Percentiles rank a stretch among this genome's conserved stretches.
Conservation (phyloP, 2,888 invertebrate genomes). For the Branchipolynoe longqiensis region DNA sequence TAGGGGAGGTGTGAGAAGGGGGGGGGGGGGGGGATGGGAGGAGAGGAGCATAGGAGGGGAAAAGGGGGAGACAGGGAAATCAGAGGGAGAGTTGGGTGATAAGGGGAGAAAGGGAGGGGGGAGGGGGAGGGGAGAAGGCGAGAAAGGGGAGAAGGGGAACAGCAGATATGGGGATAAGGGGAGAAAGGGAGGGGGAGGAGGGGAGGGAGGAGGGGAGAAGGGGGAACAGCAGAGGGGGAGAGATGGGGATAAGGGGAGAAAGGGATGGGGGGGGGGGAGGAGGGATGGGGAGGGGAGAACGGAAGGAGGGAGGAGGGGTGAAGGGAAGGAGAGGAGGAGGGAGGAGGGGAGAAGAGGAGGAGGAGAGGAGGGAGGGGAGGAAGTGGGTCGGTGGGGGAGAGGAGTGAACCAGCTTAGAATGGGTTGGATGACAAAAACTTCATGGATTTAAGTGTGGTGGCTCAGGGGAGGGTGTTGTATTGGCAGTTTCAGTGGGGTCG, state of each 20-base stretch:
- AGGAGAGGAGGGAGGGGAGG: background rate
- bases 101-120: no score
- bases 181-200: background rate
- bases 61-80: background rate
- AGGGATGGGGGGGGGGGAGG: background rate
- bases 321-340: conserved; percentile 8
- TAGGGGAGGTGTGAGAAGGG: background rate
- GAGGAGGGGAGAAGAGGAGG: background rate
- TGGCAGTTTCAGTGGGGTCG: background rate
- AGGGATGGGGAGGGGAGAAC: background rate
- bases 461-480: no score
- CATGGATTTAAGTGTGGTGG: no score
- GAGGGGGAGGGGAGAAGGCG: background rate
- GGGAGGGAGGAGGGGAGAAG: background rate
- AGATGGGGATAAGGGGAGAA: background rate
- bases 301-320: background rate
- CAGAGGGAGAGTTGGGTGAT: background rate
- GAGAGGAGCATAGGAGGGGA: no score
- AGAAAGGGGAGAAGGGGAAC: no score
- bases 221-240: background rate
- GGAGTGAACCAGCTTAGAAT: no score
- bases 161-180: background rate
- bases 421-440: no score
- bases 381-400: background rate
- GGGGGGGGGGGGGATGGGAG: no score